These are phyloP conservation scores for Prionailurus viverrinus DNA, from an alignment of 2,113 vertebrate species.

Conservation along the genomic window DNA sequence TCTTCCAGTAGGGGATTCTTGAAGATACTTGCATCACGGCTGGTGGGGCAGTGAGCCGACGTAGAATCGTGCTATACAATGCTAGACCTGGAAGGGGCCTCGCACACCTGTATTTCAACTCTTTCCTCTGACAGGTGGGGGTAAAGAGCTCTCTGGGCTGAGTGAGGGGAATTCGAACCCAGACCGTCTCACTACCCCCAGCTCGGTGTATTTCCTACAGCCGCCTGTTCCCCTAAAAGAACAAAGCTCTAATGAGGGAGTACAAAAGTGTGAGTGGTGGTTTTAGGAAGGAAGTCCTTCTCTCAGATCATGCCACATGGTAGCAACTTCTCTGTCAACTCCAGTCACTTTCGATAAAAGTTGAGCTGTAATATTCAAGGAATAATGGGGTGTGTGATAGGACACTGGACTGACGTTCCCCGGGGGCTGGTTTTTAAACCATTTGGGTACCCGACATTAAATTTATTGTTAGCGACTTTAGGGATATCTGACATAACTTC, in stretches of 20 bases:
- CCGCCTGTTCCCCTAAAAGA: background rate
- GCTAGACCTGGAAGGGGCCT: background rate
- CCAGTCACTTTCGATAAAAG: background rate
- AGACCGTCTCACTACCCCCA: background rate
- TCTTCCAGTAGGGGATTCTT: no score
- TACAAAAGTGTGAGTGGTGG: background rate
- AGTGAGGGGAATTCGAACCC: background rate
- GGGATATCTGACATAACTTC: background rate
- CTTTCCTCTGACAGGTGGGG: background rate
- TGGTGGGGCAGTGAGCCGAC: background rate
- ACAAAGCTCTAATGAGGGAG: background rate
- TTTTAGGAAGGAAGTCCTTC: background rate
- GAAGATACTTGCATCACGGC: background rate
- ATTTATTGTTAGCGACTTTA: background rate
- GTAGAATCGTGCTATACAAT: rapidly evolving
- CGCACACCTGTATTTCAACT: rapidly evolving
- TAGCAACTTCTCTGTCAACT: background rate
- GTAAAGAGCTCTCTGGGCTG: background rate
- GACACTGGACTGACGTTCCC: background rate
- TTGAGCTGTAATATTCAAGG: background rate
- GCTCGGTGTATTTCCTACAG: no score
- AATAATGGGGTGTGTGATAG: no score
- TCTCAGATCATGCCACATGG: background rate
- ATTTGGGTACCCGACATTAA: background rate
- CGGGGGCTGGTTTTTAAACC: background rate